Percentiles rank a stretch among this genome's conserved stretches.
phyloP scores from a whole-genome alignment of 2,113 vertebrate species.

The Varanus salvator region DNA sequence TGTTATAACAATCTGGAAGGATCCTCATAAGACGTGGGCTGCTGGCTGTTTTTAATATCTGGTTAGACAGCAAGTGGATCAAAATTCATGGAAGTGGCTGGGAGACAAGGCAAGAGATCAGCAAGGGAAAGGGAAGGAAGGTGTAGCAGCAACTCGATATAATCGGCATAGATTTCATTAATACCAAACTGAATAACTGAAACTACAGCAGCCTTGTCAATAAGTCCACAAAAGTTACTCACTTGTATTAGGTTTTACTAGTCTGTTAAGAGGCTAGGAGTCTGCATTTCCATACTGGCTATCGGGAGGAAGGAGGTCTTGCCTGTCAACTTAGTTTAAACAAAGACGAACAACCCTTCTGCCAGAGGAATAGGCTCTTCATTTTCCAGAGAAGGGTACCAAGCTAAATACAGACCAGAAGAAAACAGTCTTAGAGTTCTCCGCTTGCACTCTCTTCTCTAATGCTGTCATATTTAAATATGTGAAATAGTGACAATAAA shows the following conservation, averaged over 20 bases:
- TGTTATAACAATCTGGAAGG: not conserved
- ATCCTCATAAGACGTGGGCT: not conserved
- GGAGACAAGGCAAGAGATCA: not conserved
- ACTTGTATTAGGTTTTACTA: not conserved
- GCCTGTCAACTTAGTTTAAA: too few relatives aligned
- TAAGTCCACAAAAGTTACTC: not conserved
- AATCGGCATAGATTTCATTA: not conserved
- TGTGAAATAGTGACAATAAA: too few relatives aligned
- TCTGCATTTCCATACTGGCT: not conserved
- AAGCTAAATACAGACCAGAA: too few relatives aligned
- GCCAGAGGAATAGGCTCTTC: too few relatives aligned
- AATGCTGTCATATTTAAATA: too few relatives aligned
- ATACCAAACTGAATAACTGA: not conserved
- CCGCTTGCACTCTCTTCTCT: too few relatives aligned
- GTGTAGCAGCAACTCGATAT: not conserved
- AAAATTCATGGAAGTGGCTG: not conserved
- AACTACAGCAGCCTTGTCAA: not conserved
- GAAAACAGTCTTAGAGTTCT: too few relatives aligned
- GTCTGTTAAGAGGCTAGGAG: not conserved
- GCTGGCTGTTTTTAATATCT: not conserved
- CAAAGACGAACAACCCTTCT: too few relatives aligned
- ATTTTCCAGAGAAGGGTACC: too few relatives aligned
- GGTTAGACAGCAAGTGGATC: too few relatives aligned
- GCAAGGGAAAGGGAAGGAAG: not conserved
- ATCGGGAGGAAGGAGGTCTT: not conserved